Percentiles rank a stretch among this genome's conserved stretches.
These are phyloP conservation scores for Lagopus muta DNA, from an alignment of 2,113 vertebrate genomes.

Conservation along the genomic window DNA sequence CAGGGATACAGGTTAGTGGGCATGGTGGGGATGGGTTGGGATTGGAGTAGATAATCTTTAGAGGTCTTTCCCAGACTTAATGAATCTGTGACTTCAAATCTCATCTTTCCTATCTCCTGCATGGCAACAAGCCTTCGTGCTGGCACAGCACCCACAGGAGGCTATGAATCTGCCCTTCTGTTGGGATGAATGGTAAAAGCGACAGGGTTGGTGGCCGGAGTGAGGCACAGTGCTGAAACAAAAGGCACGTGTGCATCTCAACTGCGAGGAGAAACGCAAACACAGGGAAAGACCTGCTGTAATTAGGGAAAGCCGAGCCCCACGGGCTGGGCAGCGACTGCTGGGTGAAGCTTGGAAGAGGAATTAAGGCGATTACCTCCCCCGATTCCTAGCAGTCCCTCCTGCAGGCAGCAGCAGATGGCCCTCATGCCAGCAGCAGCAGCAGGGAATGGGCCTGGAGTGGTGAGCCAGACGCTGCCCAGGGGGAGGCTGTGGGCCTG, in stretches of 20 bases:
- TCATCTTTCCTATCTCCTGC: background rate
- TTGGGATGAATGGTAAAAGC: background rate
- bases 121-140: background rate
- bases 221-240: fast-evolving
- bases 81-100: background rate
- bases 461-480: background rate
- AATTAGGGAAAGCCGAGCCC: background rate
- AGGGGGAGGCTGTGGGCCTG: fast-evolving
- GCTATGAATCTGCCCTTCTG: background rate
- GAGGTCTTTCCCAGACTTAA: background rate
- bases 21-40: background rate
- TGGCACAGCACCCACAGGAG: background rate
- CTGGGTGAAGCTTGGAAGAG: background rate
- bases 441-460: background rate
- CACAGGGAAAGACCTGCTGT: background rate
- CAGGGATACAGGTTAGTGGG: background rate
- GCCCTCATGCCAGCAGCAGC: background rate
- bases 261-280: background rate
- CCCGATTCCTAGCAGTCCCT: background rate
- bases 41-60: background rate
- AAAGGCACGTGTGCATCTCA: fast-evolving
- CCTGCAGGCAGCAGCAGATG: slow-evolving; percentile 44
- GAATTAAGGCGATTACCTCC: slow-evolving; percentile 51
- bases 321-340: background rate
- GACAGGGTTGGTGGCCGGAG: fast-evolving